Percentiles rank a stretch among this genome's conserved stretches.
Conservation (phyloP, 1,140 invertebrate genomes). For the Thaumetopoea pityocampa region DNA sequence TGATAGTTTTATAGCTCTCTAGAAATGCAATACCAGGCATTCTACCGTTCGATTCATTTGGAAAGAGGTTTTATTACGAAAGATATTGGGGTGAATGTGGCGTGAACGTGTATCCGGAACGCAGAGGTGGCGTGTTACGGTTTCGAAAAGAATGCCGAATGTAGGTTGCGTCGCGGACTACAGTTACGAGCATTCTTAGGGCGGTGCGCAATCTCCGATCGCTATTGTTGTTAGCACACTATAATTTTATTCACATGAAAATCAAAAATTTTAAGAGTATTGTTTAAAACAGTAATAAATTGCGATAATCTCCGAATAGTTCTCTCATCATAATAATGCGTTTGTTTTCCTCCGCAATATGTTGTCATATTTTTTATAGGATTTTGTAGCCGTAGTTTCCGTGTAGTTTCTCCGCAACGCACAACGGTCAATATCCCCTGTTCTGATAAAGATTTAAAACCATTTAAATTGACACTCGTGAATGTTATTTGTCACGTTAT, state of each 20-base stretch:
- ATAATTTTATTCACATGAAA: conserved; percentile 27
- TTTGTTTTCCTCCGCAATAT: too few relatives aligned
- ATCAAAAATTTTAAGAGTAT: conserved; percentile 20
- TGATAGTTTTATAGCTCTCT: conserved; percentile 55
- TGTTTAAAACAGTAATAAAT: conserved; percentile 8
- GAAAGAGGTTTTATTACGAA: conserved; percentile 50
- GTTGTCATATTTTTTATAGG: too few relatives aligned
- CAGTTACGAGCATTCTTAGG: conserved; percentile 63
- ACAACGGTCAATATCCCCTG: too few relatives aligned
- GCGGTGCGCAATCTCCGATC: conserved; percentile 51
- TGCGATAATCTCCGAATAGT: conserved; percentile 3
- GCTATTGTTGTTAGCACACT: conserved; percentile 53
- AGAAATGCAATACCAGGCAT: conserved; percentile 54
- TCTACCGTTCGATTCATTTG: conserved; percentile 26
- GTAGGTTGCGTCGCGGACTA: conserved; percentile 67
- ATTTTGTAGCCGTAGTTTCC: too few relatives aligned
- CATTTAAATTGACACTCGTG: too few relatives aligned
- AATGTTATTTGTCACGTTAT: too few relatives aligned
- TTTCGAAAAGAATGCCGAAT: conserved; percentile 74
- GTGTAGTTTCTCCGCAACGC: too few relatives aligned
- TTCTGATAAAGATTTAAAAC: too few relatives aligned
- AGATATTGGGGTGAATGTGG: conserved; percentile 51
- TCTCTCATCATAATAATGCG: conserved; percentile 2
- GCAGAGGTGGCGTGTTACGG: conserved; percentile 69
- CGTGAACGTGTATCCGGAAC: conserved; percentile 60